Evolutionary conservation across 2,888 invertebrate genomes (phyloP).

Genomic region (Sarcophaga subvicina): DNA sequence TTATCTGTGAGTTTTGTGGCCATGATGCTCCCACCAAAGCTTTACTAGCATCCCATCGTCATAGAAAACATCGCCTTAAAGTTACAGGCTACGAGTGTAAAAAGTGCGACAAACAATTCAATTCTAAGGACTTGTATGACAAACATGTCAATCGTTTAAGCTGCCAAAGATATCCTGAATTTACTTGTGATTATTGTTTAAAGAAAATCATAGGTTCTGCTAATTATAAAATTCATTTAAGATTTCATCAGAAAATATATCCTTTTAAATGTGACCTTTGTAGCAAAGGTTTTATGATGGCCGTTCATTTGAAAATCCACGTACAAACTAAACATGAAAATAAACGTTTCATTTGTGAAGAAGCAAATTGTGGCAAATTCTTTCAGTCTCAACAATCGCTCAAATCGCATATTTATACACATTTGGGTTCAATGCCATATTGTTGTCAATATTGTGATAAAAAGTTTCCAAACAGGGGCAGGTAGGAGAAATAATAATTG

Average conservation of each 20-base stretch:
- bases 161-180: slow-evolving; percentile 69
- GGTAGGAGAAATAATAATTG: slow-evolving; percentile 51
- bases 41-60: slow-evolving; percentile 70
- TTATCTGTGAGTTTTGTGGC: slow-evolving; percentile 69
- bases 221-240: slow-evolving; percentile 71
- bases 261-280: slow-evolving; percentile 70
- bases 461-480: slow-evolving; percentile 64
- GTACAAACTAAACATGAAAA: slow-evolving; percentile 71
- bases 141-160: slow-evolving; percentile 65
- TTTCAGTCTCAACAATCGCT: slow-evolving; percentile 70
- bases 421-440: slow-evolving; percentile 69
- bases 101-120: slow-evolving; percentile 66
- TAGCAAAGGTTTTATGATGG: slow-evolving; percentile 70
- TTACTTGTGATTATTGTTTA: slow-evolving; percentile 69
- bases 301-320: slow-evolving; percentile 68
- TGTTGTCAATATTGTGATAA: slow-evolving; percentile 69
- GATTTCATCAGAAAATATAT: slow-evolving; percentile 71
- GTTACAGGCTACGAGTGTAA: slow-evolving; percentile 51
- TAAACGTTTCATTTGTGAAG: slow-evolving; percentile 69
- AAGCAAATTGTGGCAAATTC: slow-evolving; percentile 66
- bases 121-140: slow-evolving; percentile 53
- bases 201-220: slow-evolving; percentile 68
- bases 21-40: slow-evolving; percentile 56
- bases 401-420: slow-evolving; percentile 69
- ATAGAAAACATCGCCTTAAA: slow-evolving; percentile 70